Evolutionary conservation across 2,113 vertebrate species (phyloP), one percentile per base, ranked within the genome.

Genomic region (Rynchops niger): DNA sequence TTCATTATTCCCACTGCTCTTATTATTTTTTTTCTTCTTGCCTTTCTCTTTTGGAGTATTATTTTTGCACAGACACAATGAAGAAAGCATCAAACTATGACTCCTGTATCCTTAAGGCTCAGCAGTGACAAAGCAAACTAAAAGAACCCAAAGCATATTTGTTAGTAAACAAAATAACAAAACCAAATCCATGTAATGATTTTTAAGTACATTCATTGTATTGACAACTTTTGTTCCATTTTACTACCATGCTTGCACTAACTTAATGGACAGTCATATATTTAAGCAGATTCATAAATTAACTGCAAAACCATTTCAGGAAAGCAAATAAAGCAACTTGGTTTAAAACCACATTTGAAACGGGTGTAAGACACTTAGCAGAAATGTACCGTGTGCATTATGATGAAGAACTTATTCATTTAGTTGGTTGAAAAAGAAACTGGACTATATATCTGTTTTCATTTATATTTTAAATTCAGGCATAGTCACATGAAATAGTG

Each of bases 391-490:
- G 13, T 27, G 21, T 18, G 10, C 5, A 9, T 29, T 30, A 14
- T 2, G 5, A 15, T 47, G 43, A 42, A 86, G 30, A 50, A 74
- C 6, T 53, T 45, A 13, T 4, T 55, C 22, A 59, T 63, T 63
- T 93, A 63, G 14, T 43, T 47, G 27, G 6, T 52, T 82, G 66
- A 70, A 83, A 87, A 80, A 82, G 66, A 78, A 91, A 6, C 29
- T 90, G 22, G 38, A 56, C 19, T n/a, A n/a, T n/a, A 20, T 73
- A 71, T 45, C 27, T 73, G 13, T 42, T 27, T 34, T 50, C 69
- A 20, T 86, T 77, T 89, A 47, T 92, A 92, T 87, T 90, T 88
- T 94, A 96, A 95, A 84, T 93, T 82, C 32, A 12, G 21, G 62
- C 18, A 42, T 69, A 25, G 40, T 53, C 17, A 89, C 0, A 0